A percentile compares a stretch with the other conserved stretches of the same genome.
phyloP scores from a whole-genome alignment of 1,140 invertebrate species.

The Drosophila kanapiae region DNA sequence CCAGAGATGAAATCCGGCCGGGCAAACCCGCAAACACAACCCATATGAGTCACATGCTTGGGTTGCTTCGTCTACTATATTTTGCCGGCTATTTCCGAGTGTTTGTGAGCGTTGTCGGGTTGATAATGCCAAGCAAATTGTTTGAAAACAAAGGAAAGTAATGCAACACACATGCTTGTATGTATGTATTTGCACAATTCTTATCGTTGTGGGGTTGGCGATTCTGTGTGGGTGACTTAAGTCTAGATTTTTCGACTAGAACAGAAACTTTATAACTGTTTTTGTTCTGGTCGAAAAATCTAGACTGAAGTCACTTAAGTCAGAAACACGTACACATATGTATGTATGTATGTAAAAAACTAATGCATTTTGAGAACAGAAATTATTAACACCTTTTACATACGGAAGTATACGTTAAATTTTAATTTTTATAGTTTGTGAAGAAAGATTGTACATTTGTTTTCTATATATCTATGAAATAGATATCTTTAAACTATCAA shows the following conservation, averaged over 20 bases:
- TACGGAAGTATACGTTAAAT: neutral
- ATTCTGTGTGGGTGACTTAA: neutral
- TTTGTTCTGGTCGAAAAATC: too few relatives aligned
- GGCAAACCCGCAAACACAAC: slow-evolving; percentile 6
- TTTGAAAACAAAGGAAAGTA: slow-evolving; percentile 32
- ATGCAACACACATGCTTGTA: neutral
- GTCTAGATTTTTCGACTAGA: neutral
- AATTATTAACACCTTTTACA: too few relatives aligned
- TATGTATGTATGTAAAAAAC: too few relatives aligned
- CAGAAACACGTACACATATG: too few relatives aligned
- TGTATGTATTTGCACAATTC: slow-evolving; percentile 1
- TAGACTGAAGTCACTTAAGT: too few relatives aligned
- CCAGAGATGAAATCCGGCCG: slow-evolving; percentile 3
- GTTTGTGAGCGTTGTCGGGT: neutral
- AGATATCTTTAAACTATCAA: too few relatives aligned
- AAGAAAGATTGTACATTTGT: too few relatives aligned
- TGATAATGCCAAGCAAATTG: slow-evolving; percentile 17
- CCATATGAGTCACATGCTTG: slow-evolving; percentile 11
- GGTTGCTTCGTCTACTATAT: too few relatives aligned
- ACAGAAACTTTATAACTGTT: neutral
- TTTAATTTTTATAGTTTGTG: too few relatives aligned
- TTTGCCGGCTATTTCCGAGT: neutral
- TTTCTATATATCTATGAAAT: too few relatives aligned
- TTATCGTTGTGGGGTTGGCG: neutral
- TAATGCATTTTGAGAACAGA: neutral